phyloP scores from a whole-genome alignment of 2,113 vertebrate species.

The Colistium nudipinnis region DNA sequence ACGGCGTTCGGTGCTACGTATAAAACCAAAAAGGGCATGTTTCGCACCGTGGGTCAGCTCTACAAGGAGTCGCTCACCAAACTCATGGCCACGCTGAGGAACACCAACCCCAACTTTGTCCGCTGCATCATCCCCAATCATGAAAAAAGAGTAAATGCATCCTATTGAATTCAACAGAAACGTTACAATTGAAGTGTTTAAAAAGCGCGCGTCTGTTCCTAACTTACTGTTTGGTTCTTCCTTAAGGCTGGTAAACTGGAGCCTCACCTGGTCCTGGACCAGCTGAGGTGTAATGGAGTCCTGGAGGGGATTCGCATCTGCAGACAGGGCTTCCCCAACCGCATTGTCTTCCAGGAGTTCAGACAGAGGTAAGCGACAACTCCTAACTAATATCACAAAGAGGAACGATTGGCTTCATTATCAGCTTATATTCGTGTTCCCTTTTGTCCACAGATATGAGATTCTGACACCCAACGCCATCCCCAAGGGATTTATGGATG shows the following conservation, averaged over 20 bases:
- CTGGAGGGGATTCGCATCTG: conserved; percentile 97
- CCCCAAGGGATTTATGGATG: conserved; percentile 98
- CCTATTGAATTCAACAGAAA: too few relatives aligned
- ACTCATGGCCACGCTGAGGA: conserved; percentile 96
- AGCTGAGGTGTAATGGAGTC: conserved; percentile 96
- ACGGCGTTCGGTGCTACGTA: conserved; percentile 94
- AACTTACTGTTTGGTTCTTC: not conserved
- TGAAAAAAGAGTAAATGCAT: conserved; percentile 89
- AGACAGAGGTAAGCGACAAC: conserved; percentile 89
- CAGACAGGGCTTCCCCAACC: conserved; percentile 97
- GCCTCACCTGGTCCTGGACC: conserved; percentile 95
- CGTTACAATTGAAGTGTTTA: too few relatives aligned
- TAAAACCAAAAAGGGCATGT: conserved; percentile 99
- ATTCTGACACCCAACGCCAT: conserved; percentile 98
- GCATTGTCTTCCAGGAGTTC: conserved; percentile 99
- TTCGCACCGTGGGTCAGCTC: conserved; percentile 94
- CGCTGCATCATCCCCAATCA: conserved; percentile 99
- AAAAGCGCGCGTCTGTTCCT: too few relatives aligned
- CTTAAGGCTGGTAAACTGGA: conserved; percentile 94
- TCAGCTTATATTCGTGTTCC: conserved; percentile 4
- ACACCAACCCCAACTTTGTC: conserved; percentile 98
- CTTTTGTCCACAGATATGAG: conserved; percentile 86
- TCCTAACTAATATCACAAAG: not conserved
- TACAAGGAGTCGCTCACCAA: conserved; percentile 98
- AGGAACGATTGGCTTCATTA: not conserved